Conservation (phyloP, 2,888 invertebrate species). For the Byasa hedistus region DNA sequence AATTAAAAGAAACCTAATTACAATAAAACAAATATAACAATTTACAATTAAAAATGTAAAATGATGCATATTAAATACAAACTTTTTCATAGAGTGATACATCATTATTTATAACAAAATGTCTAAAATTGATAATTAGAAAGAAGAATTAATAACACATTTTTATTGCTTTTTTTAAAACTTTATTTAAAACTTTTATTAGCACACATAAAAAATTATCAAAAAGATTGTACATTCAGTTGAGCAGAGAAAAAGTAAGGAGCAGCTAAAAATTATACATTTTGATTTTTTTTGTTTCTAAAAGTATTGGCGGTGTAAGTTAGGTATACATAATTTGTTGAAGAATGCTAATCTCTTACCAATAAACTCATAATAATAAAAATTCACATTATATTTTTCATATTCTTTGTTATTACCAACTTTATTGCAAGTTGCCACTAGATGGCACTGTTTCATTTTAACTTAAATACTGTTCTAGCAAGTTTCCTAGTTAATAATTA, state of each 20-base stretch:
- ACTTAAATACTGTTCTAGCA: not conserved
- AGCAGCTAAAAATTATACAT: no score
- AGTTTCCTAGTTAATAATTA: not conserved
- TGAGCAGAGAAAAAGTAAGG: no score
- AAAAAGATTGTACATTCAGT: no score
- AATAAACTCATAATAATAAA: not conserved
- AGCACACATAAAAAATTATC: no score
- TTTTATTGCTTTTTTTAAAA: no score
- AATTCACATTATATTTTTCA: not conserved
- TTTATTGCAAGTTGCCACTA: not conserved
- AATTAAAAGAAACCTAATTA: conserved; percentile 33
- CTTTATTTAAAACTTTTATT: no score
- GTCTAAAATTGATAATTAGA: no score
- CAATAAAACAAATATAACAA: not conserved
- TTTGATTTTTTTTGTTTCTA: not conserved
- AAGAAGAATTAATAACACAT: no score
- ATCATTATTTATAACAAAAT: no score
- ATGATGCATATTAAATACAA: conserved; percentile 6
- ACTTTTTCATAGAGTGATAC: not conserved
- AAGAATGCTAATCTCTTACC: no score
- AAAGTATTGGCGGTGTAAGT: not conserved
- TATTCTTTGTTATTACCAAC: not conserved
- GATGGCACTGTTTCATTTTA: not conserved
- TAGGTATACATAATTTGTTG: no score
- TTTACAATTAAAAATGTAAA: not conserved